phyloP scores from a whole-genome alignment of 2,113 vertebrate species.

The Malurus alboscapulatus region DNA sequence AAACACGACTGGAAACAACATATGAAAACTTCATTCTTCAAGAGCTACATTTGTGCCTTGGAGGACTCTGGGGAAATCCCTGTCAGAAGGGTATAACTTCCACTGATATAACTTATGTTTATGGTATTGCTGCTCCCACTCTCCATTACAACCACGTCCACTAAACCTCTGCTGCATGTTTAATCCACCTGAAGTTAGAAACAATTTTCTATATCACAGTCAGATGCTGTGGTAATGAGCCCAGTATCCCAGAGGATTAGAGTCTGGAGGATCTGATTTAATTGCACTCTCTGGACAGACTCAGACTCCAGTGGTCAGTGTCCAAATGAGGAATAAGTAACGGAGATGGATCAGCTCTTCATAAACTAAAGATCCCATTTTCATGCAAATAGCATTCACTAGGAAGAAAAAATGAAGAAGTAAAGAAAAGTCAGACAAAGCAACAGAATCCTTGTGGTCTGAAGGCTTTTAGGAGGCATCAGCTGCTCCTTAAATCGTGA shows the following conservation, averaged over 20 bases:
- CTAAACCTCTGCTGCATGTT: background rate
- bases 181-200: background rate
- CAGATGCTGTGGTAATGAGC: background rate
- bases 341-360: background rate
- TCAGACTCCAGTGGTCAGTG: background rate
- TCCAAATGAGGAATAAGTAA: background rate
- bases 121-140: background rate
- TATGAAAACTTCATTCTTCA: background rate
- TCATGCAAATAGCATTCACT: background rate
- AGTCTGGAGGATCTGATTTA: background rate
- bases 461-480: background rate
- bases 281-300: background rate
- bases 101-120: fast-evolving
- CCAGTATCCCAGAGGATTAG: background rate
- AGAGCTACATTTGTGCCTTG: background rate
- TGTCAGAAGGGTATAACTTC: background rate
- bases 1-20: background rate
- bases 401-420: background rate
- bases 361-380: background rate
- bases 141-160: fast-evolving
- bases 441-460: background rate
- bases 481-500: conserved; percentile 12
- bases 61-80: background rate
- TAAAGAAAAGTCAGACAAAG: background rate
- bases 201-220: background rate